phyloP scores from a whole-genome alignment of 2,888 invertebrate genomes.

The Villa cingulata region DNA sequence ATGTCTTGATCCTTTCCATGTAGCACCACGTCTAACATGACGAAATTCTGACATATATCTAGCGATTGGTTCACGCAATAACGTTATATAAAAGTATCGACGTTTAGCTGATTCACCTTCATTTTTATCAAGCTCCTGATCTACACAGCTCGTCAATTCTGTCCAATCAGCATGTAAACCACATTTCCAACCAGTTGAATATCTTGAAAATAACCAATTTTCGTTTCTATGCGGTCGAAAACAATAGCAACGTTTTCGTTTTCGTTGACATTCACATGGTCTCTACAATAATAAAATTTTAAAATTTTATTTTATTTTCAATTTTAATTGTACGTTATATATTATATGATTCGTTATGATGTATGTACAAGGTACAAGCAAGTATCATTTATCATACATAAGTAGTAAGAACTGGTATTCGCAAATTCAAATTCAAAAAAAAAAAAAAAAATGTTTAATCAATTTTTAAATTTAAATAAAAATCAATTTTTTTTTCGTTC shows the following conservation, averaged over 20 bases:
- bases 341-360: too few relatives aligned
- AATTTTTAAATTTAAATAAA: too few relatives aligned
- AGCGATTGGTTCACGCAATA: slow-evolving; percentile 85
- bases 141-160: slow-evolving; percentile 84
- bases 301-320: too few relatives aligned
- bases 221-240: slow-evolving; percentile 84
- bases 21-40: slow-evolving; percentile 92
- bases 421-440: slow-evolving; percentile 27
- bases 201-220: slow-evolving; percentile 95
- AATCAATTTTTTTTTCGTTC: too few relatives aligned
- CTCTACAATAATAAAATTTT: too few relatives aligned
- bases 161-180: slow-evolving; percentile 98
- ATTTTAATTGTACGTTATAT: too few relatives aligned
- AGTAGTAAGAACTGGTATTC: too few relatives aligned
- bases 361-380: too few relatives aligned
- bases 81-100: slow-evolving; percentile 91
- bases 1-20: slow-evolving; percentile 77
- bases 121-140: slow-evolving; percentile 78
- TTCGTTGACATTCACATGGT: slow-evolving; percentile 85
- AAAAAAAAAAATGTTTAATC: too few relatives aligned
- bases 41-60: slow-evolving; percentile 92
- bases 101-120: slow-evolving; percentile 70
- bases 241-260: slow-evolving; percentile 80
- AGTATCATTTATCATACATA: too few relatives aligned
- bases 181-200: slow-evolving; percentile 96